Percentiles rank a stretch among this genome's conserved stretches.
Conservation (phyloP, 1,140 invertebrate genomes). For the Drosophila bipectinata region DNA sequence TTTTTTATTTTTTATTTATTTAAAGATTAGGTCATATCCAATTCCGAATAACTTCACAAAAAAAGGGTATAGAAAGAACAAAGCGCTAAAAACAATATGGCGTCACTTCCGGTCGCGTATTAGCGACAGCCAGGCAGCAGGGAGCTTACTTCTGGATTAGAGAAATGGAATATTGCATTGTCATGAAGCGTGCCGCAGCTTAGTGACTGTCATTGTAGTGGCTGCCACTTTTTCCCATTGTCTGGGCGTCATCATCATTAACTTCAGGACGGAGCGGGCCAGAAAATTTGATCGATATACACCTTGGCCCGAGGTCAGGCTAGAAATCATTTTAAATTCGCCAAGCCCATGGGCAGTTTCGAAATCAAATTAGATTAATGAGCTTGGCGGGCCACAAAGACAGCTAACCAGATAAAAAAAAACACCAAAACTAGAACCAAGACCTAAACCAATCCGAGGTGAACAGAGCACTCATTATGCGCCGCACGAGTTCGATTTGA, state of each 20-base stretch:
- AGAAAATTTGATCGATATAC: constrained; percentile 68
- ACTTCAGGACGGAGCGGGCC: constrained; percentile 20
- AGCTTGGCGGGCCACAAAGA: constrained; percentile 34
- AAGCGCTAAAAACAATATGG: constrained; percentile 73
- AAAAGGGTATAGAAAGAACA: neutral
- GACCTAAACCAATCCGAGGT: constrained; percentile 23
- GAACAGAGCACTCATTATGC: constrained; percentile 68
- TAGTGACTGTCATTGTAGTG: constrained; percentile 65
- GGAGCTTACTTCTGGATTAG: neutral
- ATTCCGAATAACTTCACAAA: neutral
- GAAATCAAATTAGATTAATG: constrained; percentile 75
- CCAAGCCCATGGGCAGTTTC: constrained; percentile 4
- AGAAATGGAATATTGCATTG: constrained; percentile 46
- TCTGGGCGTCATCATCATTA: constrained; percentile 73
- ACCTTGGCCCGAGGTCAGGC: constrained; percentile 48
- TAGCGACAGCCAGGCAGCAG: constrained; percentile 34
- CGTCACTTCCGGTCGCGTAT: constrained; percentile 73
- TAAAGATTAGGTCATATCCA: neutral
- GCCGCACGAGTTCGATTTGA: constrained; percentile 79
- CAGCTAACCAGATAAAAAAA: constrained; percentile 3
- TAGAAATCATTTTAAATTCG: constrained; percentile 58
- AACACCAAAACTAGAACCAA: neutral
- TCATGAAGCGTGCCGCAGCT: constrained; percentile 60
- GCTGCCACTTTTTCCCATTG: constrained; percentile 28
- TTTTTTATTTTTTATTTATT: neutral